Base-by-base conservation (phyloP, 2,113 vertebrate species). In the Salvelinus alpinus region DNA sequence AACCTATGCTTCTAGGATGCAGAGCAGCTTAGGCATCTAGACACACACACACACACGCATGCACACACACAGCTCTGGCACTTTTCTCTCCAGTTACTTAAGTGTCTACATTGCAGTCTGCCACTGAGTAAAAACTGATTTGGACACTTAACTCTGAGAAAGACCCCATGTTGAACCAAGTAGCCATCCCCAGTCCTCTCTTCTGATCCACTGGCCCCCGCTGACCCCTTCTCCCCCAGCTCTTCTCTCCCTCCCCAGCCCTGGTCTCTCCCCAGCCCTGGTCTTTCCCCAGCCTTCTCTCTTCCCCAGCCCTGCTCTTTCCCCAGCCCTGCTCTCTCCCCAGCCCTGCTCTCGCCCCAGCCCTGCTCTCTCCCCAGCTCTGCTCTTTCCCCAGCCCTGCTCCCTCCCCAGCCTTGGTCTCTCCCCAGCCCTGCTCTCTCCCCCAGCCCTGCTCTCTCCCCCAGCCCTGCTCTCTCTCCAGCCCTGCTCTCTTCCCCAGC, bases 191-290 rank as follows among this genome's bases (percentile, higher is more conserved):
- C 69, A 72, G 24, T 29, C 14, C 72, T 75, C 75, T 73, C 31
- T 25, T 16, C 74, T 38, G 22, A 74, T 82, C 22, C 11, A 34
- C 47, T 27, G 24, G 1, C 69, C 31, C 31, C 22, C 0, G 27
- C 51, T 38, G 12, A 9, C n/a, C 3, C 14, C 74, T 4, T 80
- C 72, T 77, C 66, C 70, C 22, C 64, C 81, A 29, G 60, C 59
- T 78, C 16, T 69, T 31, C 29, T 4, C 4, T 31, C 29, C 29
- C 29, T 74, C 62, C 22, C 62, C 51, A 69, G 51, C 76, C 64
- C 69, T 64, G 66, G 47, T 24, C 1, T 24, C 31, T 6, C 31
- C 31, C 31, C 31, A 34, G 31, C 31, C 5, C 31, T 34, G 5
- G 5, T 34, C 5, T 34, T 4, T 1, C 25, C 2, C 25, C 25